phyloP scores from a whole-genome alignment of 2,797 vertebrate species.

The Tenualosa ilisha region DNA sequence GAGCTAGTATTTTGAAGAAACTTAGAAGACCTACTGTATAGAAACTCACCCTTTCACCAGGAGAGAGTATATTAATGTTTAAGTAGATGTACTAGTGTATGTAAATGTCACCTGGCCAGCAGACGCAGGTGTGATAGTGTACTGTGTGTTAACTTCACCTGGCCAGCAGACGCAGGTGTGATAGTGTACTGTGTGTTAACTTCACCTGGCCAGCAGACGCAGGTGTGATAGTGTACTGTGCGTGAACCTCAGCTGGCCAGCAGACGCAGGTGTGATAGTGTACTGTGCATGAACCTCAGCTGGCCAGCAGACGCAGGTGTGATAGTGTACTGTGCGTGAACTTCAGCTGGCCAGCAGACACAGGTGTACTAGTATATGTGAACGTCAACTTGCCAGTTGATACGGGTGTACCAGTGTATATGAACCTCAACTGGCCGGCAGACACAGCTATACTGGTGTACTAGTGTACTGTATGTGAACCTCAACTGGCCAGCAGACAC shows the following conservation, averaged over 20 bases:
- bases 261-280: neutral
- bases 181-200: neutral
- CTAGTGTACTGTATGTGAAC: too few species aligned
- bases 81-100: neutral
- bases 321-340: too few species aligned
- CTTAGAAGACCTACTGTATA: neutral
- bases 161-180: neutral
- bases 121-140: neutral
- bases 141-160: neutral
- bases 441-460: neutral
- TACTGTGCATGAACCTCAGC: too few species aligned
- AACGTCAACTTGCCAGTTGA: neutral
- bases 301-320: too few species aligned
- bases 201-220: too few species aligned
- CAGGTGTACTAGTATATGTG: too few species aligned
- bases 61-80: too few species aligned
- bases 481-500: too few species aligned
- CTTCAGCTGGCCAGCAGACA: too few species aligned
- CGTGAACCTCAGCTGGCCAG: too few species aligned
- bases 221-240: too few species aligned
- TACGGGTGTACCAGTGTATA: neutral
- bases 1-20: neutral
- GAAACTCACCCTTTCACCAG: too few species aligned
- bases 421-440: neutral
- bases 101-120: neutral